These are phyloP conservation scores for Lutjanus erythropterus DNA, from an alignment of 2,113 vertebrate genomes.

Conservation along the genomic window DNA sequence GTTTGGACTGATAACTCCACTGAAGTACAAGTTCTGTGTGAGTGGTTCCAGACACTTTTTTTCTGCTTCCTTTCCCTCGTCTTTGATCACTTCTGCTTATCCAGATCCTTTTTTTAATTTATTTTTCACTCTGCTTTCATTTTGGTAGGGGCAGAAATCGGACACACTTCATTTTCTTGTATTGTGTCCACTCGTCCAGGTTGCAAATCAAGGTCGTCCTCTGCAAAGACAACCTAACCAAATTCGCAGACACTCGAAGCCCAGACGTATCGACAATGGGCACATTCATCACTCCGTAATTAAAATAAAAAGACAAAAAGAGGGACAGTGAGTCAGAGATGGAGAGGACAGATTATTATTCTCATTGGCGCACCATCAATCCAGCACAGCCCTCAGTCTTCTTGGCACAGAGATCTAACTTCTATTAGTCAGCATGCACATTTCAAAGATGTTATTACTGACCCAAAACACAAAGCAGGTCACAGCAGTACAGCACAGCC, in stretches of 20 bases:
- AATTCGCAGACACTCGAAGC: conserved; percentile 24
- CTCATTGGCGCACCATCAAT: conserved; percentile 45
- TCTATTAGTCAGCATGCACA: conserved; percentile 35
- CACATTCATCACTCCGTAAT: conserved; percentile 48
- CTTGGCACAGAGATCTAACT: conserved; percentile 28
- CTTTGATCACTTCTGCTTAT: conserved; percentile 45
- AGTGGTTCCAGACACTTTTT: conserved; percentile 30
- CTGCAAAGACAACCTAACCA: conserved; percentile 1
- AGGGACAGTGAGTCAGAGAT: conserved; percentile 50
- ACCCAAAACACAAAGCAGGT: conserved; percentile 50
- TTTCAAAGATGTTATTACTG: conserved; percentile 46
- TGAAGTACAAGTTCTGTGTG: conserved; percentile 20
- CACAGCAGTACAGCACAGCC: not conserved
- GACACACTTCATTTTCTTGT: conserved; percentile 19
- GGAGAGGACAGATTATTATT: conserved; percentile 52
- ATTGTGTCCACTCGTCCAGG: conserved; percentile 28
- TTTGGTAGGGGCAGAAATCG: not conserved
- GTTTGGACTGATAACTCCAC: conserved; percentile 29
- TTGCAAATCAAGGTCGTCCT: conserved; percentile 46
- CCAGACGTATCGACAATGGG: conserved; percentile 16
- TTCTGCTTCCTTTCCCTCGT: not conserved
- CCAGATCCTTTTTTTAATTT: conserved; percentile 1
- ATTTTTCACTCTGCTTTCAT: not conserved
- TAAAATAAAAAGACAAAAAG: conserved; percentile 38
- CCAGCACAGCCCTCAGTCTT: conserved; percentile 31